These are phyloP conservation scores for Sebastes taczanowskii DNA, from an alignment of 2,797 vertebrate genomes.

Conservation along the genomic window DNA sequence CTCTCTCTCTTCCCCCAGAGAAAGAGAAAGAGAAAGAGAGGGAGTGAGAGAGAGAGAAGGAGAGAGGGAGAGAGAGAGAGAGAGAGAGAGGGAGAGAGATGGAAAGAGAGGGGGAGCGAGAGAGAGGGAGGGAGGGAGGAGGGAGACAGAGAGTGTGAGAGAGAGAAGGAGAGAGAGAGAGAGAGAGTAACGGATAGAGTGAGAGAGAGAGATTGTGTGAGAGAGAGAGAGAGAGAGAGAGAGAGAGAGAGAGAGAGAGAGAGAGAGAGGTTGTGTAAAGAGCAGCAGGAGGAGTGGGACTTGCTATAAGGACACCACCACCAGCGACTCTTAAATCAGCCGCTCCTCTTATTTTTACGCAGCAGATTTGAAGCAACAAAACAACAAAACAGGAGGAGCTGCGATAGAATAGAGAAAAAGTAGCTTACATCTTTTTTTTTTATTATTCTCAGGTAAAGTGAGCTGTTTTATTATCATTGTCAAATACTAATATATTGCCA, in stretches of 20 bases:
- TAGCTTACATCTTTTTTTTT: constrained; percentile 18
- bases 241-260: constrained; percentile 30
- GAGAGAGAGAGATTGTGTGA: not conserved
- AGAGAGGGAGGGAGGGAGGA: not conserved
- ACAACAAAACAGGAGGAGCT: constrained; percentile 55
- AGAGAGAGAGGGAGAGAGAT: not conserved
- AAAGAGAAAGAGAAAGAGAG: no score
- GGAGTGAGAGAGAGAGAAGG: not conserved
- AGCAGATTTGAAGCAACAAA: constrained; percentile 70
- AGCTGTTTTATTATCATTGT: no score
- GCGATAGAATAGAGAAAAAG: constrained; percentile 41
- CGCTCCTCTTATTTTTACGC: constrained; percentile 63
- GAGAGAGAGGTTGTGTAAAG: constrained; percentile 55
- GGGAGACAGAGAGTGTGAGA: not conserved
- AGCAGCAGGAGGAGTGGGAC: constrained; percentile 68
- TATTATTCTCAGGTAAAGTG: constrained; percentile 43
- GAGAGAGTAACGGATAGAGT: not conserved
- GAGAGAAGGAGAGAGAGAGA: not conserved
- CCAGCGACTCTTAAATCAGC: constrained; percentile 69
- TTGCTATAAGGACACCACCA: constrained; percentile 65
- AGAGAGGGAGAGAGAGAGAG: not conserved
- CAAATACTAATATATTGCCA: no score
- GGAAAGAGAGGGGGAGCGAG: fast-evolving
- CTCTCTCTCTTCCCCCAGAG: no score
- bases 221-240: constrained; percentile 1